A percentile compares a stretch with the other conserved stretches of the same genome.
Conservation (phyloP, 2,113 vertebrate genomes). For the Anoplopoma fimbria region DNA sequence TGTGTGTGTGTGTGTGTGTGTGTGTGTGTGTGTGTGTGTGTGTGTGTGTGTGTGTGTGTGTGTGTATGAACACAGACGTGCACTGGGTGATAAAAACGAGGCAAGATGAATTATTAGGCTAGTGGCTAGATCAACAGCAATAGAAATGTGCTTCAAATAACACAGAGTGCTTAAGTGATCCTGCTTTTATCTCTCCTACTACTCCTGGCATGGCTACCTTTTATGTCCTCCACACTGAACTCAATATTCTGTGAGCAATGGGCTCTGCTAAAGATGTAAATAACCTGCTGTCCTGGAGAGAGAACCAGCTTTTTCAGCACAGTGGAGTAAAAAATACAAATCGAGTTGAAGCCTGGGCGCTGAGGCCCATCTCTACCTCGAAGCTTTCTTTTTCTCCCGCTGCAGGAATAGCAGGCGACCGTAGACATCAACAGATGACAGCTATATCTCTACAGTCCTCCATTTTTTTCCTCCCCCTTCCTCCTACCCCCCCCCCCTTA, state of each 20-base stretch:
- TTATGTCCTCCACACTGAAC: conserved; percentile 73
- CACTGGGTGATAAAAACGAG: conserved; percentile 61
- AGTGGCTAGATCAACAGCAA: conserved; percentile 75
- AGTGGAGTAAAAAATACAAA: conserved; percentile 63
- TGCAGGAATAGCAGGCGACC: conserved; percentile 69
- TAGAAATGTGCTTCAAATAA: conserved; percentile 77
- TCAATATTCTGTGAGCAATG: conserved; percentile 76
- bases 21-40: conserved; percentile 53
- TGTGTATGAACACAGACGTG: not conserved
- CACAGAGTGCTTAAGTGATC: conserved; percentile 74
- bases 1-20: conserved; percentile 3
- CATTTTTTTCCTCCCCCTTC: conserved; percentile 73
- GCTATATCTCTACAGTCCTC: conserved; percentile 71
- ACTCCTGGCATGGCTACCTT: conserved; percentile 72
- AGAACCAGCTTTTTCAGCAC: conserved; percentile 51
- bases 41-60: conserved; percentile 23
- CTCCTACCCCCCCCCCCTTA: conserved; percentile 69
- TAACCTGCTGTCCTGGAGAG: conserved; percentile 66
- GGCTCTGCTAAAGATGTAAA: conserved; percentile 80
- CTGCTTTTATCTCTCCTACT: conserved; percentile 74
- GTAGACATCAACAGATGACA: conserved; percentile 80
- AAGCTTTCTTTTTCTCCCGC: conserved; percentile 55
- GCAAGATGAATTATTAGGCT: conserved; percentile 72
- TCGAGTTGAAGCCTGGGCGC: conserved; percentile 41
- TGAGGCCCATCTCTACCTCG: conserved; percentile 61